Percentiles rank a stretch among this genome's conserved stretches.
Conservation (phyloP, 2,888 invertebrate species). For the Eupithecia insigniata region DNA sequence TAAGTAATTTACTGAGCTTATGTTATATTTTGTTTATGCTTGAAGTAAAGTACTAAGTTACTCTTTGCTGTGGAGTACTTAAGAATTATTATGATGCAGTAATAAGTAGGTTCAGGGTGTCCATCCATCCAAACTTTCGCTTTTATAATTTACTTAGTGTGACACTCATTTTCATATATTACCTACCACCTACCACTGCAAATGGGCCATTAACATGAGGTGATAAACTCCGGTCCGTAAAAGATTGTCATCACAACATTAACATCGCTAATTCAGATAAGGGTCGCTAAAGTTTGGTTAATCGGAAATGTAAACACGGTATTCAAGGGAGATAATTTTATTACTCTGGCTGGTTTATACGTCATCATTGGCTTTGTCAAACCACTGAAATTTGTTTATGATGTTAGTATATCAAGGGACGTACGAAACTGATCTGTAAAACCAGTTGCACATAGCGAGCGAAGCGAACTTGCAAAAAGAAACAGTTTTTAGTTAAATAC, state of each 20-base stretch:
- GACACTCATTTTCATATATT: neutral
- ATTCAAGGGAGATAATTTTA: neutral
- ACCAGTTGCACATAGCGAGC: neutral
- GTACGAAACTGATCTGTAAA: neutral
- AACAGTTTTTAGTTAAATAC: too few relatives aligned
- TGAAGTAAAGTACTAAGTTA: conserved; percentile 1
- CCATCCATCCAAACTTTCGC: neutral
- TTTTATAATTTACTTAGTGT: neutral
- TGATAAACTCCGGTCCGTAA: neutral
- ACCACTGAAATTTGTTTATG: neutral
- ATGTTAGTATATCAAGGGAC: neutral
- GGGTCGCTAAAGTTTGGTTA: neutral
- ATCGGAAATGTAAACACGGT: neutral
- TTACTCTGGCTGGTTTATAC: neutral
- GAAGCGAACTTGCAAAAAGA: too few relatives aligned
- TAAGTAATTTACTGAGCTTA: conserved; percentile 7
- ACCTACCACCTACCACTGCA: neutral
- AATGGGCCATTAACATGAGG: neutral
- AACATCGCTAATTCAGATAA: conserved; percentile 2
- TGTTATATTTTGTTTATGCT: conserved; percentile 12
- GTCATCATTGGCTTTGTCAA: neutral
- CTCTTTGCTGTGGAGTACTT: neutral
- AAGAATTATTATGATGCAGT: neutral
- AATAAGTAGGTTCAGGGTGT: neutral
- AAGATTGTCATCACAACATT: neutral